Evolutionary conservation across 1,140 invertebrate genomes (phyloP).

Genomic region (Chelonus insularis): DNA sequence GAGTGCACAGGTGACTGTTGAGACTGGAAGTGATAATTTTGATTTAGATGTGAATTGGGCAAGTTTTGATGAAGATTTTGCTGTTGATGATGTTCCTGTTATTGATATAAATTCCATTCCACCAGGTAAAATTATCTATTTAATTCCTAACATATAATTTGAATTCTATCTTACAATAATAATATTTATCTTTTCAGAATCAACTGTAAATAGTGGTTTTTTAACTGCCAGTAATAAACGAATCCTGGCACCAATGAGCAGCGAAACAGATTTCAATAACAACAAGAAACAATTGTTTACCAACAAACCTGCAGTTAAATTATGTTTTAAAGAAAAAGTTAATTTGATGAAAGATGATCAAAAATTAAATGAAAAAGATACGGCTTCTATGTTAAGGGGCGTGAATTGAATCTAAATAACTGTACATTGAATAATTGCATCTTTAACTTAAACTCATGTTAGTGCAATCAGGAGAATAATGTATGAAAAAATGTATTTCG

Average conservation of each 20-base stretch:
- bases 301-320: neutral
- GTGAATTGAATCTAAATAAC: no score
- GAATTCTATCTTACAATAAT: neutral
- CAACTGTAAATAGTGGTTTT: constrained; percentile 2
- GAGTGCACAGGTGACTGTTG: neutral
- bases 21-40: neutral
- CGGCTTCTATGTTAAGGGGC: neutral
- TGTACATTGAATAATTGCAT: no score
- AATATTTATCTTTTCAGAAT: neutral
- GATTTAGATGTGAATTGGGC: neutral
- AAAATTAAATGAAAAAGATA: neutral
- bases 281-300: neutral
- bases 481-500: no score
- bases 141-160: neutral
- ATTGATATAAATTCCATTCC: neutral
- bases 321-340: neutral
- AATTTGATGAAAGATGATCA: neutral
- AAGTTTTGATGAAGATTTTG: neutral
- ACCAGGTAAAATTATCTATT: constrained; percentile 4
- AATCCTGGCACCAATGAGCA: neutral
- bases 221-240: constrained; percentile 1
- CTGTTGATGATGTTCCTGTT: neutral
- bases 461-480: no score
- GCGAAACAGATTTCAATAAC: neutral
- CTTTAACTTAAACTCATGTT: no score